Evolutionary conservation across 2,888 invertebrate genomes (phyloP).

Genomic region (Deilephila elpenor): DNA sequence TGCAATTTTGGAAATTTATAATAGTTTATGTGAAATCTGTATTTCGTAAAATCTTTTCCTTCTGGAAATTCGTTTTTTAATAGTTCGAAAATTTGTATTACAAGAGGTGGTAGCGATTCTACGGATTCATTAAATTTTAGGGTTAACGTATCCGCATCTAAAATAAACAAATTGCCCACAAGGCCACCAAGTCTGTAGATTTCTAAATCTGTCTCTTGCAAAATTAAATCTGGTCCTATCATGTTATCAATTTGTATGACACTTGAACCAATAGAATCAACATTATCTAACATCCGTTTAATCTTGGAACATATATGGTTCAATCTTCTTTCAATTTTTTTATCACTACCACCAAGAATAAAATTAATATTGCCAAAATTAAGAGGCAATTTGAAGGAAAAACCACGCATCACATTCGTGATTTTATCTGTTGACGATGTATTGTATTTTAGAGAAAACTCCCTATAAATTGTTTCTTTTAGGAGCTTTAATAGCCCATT

Average conservation of each 20-base stretch:
- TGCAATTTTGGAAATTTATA: slow-evolving; percentile 37
- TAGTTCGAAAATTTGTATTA: slow-evolving; percentile 32
- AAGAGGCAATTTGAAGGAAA: slow-evolving; percentile 37
- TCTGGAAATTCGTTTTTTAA: slow-evolving; percentile 28
- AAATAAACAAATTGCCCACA: slow-evolving; percentile 40
- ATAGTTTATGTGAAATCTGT: slow-evolving; percentile 39
- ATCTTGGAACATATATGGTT: slow-evolving; percentile 35
- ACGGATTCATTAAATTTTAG: slow-evolving; percentile 40
- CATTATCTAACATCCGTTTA: slow-evolving; percentile 31
- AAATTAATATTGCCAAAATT: slow-evolving; percentile 39
- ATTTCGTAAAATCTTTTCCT: slow-evolving; percentile 29
- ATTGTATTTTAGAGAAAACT: slow-evolving; percentile 42
- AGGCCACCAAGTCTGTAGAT: slow-evolving; percentile 40
- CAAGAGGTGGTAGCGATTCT: slow-evolving; percentile 31
- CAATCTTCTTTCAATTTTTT: slow-evolving; percentile 33
- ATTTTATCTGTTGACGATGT: slow-evolving; percentile 38
- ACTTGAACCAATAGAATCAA: slow-evolving; percentile 22
- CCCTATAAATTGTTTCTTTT: slow-evolving; percentile 44
- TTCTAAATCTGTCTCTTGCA: slow-evolving; percentile 38
- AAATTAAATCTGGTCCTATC: slow-evolving; percentile 35
- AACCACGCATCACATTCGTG: slow-evolving; percentile 36
- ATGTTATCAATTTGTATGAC: slow-evolving; percentile 37
- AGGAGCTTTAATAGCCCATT: slow-evolving; percentile 41
- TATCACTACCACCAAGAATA: slow-evolving; percentile 34
- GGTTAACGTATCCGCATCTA: slow-evolving; percentile 34